phyloP scores from a whole-genome alignment of 1,140 invertebrate genomes.

The Colletes latitarsis region DNA sequence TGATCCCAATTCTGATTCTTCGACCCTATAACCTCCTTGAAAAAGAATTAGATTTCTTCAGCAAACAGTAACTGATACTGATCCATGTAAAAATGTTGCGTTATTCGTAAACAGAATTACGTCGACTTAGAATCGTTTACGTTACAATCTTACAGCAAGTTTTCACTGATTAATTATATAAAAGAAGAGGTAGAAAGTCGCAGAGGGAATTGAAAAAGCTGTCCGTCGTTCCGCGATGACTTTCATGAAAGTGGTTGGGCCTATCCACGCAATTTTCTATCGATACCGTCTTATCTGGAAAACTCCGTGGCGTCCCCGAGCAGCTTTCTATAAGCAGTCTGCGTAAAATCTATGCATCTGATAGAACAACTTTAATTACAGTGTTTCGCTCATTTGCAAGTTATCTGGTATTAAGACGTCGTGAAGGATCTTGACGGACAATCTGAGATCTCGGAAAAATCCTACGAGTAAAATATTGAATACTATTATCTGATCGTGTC shows the following conservation, averaged over 20 bases:
- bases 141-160: background rate
- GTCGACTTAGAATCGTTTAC: no score
- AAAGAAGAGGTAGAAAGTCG: slow-evolving; percentile 5
- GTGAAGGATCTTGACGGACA: background rate
- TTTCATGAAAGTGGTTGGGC: background rate
- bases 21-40: no score
- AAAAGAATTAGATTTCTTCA: no score
- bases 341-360: background rate
- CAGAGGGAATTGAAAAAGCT: slow-evolving; percentile 38
- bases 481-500: background rate
- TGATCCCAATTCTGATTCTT: no score
- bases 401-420: background rate
- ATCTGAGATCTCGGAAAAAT: background rate
- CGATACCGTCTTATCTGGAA: background rate
- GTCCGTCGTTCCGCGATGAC: background rate
- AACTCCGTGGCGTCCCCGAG: background rate
- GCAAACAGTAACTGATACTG: no score
- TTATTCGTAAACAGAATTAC: no score
- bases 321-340: background rate
- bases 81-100: no score
- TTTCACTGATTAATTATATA: background rate
- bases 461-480: no score
- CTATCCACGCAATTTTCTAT: background rate
- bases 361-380: no score
- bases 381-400: no score